A percentile compares a stretch with the other conserved stretches of the same genome.
Conservation (phyloP, 2,113 vertebrate genomes). For the Mastomys coucha region DNA sequence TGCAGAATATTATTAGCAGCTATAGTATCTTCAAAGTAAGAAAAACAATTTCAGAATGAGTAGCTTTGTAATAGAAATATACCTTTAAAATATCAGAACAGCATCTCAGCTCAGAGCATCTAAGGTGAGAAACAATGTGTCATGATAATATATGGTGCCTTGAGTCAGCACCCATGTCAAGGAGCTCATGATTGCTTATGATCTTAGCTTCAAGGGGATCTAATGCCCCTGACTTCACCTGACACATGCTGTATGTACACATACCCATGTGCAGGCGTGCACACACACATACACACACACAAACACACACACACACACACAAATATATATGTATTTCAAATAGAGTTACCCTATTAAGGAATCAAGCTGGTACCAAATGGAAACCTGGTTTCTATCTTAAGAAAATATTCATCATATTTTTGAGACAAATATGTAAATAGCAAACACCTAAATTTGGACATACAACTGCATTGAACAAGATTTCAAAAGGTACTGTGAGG, state of each 20-base stretch:
- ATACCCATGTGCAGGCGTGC: neutral
- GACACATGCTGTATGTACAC: neutral
- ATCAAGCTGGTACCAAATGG: neutral
- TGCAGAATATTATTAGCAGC: neutral
- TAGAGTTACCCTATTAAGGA: neutral
- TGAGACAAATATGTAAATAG: conserved; percentile 14
- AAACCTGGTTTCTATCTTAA: conserved; percentile 18
- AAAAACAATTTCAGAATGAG: neutral
- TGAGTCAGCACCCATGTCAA: neutral
- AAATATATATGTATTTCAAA: neutral
- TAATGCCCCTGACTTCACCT: neutral
- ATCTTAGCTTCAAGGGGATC: neutral
- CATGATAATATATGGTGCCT: neutral
- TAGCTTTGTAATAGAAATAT: neutral
- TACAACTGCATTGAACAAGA: neutral
- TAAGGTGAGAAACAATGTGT: neutral
- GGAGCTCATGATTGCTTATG: neutral
- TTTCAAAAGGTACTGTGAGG: neutral
- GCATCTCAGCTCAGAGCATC: neutral
- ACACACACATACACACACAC: neutral
- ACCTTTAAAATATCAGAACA: neutral
- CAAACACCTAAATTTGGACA: neutral
- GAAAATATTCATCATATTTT: neutral
- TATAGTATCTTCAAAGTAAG: conserved; percentile 37
- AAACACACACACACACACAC: neutral